phyloP scores from a whole-genome alignment of 2,888 invertebrate genomes.

The Hypomecis punctinalis region DNA sequence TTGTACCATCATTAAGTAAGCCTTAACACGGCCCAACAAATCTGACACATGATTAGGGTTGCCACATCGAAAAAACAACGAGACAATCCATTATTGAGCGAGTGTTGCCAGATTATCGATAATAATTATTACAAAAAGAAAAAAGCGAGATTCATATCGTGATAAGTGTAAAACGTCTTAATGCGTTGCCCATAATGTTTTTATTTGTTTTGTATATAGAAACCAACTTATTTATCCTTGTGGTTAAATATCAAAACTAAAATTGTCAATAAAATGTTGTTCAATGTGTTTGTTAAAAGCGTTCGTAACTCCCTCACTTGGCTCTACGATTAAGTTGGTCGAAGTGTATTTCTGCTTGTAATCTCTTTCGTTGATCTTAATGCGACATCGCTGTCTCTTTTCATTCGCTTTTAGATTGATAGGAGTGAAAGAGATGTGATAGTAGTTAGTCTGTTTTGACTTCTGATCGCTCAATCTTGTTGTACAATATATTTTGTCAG shows the following conservation, averaged over 20 bases:
- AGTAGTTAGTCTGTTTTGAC: constrained; percentile 60
- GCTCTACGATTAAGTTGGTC: neutral
- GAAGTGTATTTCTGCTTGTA: constrained; percentile 47
- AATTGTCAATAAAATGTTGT: too few relatives aligned
- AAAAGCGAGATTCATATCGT: constrained; percentile 68
- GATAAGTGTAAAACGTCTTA: constrained; percentile 75
- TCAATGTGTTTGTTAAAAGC: neutral
- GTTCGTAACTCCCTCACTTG: neutral
- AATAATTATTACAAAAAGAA: constrained; percentile 77
- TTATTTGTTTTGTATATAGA: constrained; percentile 76
- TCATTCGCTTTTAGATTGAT: constrained; percentile 26
- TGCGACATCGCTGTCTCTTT: constrained; percentile 65
- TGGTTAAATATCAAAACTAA: neutral
- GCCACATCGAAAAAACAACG: constrained; percentile 74
- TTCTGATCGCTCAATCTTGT: constrained; percentile 74
- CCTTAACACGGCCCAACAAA: constrained; percentile 64
- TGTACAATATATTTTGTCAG: constrained; percentile 65
- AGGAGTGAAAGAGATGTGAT: constrained; percentile 55
- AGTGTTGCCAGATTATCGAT: constrained; percentile 84
- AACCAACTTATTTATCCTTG: neutral
- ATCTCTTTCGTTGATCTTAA: constrained; percentile 69
- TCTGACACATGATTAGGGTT: constrained; percentile 84
- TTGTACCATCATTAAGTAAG: constrained; percentile 73
- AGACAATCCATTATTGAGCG: constrained; percentile 77
- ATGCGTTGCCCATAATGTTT: constrained; percentile 79